These are phyloP conservation scores for Lissonota sp. DNA, from an alignment of 2,888 invertebrate genomes.

Conservation along the genomic window DNA sequence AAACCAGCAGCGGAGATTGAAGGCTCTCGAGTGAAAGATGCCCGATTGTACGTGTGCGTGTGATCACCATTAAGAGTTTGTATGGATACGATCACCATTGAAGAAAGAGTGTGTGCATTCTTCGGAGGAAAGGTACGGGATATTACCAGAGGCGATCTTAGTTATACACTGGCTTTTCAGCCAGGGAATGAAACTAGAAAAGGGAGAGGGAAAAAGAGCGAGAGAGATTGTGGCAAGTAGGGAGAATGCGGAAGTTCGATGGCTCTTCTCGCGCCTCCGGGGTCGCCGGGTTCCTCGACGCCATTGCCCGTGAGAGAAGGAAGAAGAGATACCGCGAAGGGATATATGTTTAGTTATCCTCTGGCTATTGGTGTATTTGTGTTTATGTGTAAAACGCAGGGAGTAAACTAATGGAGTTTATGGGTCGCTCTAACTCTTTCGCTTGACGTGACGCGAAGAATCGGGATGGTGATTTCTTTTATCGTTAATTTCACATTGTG, in stretches of 20 bases:
- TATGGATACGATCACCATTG: constrained; percentile 6
- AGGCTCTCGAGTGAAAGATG: constrained; percentile 54
- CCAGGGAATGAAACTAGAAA: constrained; percentile 1
- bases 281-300: constrained; percentile 62
- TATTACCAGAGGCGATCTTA: constrained; percentile 31
- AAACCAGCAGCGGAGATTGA: constrained; percentile 56
- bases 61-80: not conserved
- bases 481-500: too few relatives aligned
- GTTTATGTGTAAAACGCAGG: constrained; percentile 3
- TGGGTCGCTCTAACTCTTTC: constrained; percentile 50
- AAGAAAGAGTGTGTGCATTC: not conserved
- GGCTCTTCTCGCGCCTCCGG: constrained; percentile 64
- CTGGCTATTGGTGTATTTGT: constrained; percentile 4
- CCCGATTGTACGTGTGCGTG: constrained; percentile 13
- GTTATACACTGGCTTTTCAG: constrained; percentile 42
- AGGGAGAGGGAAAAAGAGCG: not conserved
- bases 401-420: constrained; percentile 63
- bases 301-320: constrained; percentile 54
- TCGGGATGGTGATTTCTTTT: constrained; percentile 42
- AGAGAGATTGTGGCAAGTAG: constrained; percentile 49
- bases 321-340: constrained; percentile 47
- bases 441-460: constrained; percentile 38
- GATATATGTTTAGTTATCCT: constrained; percentile 55
- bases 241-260: constrained; percentile 64
- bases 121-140: constrained; percentile 43